Evolutionary conservation across 23 tunicate genomes (phyloP).

Genomic region (Trididemnum clinides): DNA sequence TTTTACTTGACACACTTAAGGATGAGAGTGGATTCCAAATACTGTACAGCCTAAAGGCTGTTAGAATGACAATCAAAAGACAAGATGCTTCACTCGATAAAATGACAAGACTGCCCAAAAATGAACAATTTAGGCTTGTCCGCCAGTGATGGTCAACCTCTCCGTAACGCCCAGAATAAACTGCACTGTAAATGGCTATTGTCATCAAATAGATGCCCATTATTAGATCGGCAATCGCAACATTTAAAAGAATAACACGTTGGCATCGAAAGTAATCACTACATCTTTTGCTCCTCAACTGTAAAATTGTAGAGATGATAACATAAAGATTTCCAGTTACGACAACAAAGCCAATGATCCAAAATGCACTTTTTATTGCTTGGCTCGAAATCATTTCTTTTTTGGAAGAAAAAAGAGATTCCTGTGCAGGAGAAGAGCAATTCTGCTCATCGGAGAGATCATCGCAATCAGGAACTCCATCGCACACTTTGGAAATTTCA

Average conservation of each 20-base stretch:
- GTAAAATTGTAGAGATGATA: neutral
- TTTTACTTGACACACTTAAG: neutral
- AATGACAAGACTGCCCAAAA: neutral
- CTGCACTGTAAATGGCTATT: neutral
- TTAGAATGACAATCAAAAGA: slow-evolving; percentile 3
- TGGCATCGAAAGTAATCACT: neutral
- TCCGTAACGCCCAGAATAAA: neutral
- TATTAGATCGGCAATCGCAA: slow-evolving; percentile 38
- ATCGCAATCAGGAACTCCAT: slow-evolving; percentile 6
- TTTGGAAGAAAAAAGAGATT: neutral
- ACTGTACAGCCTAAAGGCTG: neutral
- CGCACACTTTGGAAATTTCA: neutral
- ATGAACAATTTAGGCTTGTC: slow-evolving; percentile 7
- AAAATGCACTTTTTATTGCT: neutral
- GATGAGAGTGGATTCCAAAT: slow-evolving; percentile 5
- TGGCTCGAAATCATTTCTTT: neutral
- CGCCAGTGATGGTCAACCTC: slow-evolving; percentile 32
- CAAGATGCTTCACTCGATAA: slow-evolving; percentile 40
- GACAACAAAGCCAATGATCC: neutral
- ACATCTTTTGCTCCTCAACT: neutral
- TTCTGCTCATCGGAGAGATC: slow-evolving; percentile 11
- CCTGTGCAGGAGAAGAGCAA: neutral
- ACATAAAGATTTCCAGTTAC: slow-evolving; percentile 12
- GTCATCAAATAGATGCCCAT: slow-evolving; percentile 52
- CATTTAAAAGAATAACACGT: slow-evolving; percentile 11